A percentile compares a stretch with the other conserved stretches of the same genome.
These are phyloP conservation scores for Anaspis maculata DNA, from an alignment of 2,888 invertebrate species.

Conservation along the genomic window DNA sequence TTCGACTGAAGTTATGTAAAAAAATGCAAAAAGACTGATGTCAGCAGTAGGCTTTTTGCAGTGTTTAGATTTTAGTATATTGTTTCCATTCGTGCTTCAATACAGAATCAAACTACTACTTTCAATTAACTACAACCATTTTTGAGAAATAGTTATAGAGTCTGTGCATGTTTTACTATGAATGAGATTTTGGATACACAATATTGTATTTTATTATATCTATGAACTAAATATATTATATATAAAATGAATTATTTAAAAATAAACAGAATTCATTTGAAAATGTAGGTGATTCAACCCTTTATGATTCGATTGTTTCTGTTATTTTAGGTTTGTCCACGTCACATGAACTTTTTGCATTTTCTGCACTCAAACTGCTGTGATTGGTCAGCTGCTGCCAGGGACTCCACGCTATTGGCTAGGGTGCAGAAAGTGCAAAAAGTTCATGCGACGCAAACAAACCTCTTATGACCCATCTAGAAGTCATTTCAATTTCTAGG, in stretches of 20 bases:
- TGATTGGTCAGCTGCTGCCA: too few species aligned
- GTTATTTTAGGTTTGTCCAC: too few species aligned
- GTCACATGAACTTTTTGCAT: too few species aligned
- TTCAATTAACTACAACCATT: conserved; percentile 12
- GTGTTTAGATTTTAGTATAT: conserved; percentile 11
- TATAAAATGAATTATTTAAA: conserved; percentile 14
- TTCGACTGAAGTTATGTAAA: conserved; percentile 19
- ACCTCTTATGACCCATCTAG: too few species aligned
- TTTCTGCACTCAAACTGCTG: too few species aligned
- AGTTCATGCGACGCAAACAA: too few species aligned
- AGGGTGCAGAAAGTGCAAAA: too few species aligned
- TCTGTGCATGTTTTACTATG: conserved; percentile 21
- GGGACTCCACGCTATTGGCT: too few species aligned
- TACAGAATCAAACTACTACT: conserved; percentile 7
- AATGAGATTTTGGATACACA: conserved; percentile 25
- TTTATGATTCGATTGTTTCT: too few species aligned
- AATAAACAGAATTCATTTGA: background rate
- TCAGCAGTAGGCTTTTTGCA: conserved; percentile 31
- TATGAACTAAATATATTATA: conserved; percentile 27
- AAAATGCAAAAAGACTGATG: conserved; percentile 31
- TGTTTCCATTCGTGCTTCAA: conserved; percentile 6
- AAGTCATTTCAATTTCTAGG: too few species aligned
- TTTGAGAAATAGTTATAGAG: conserved; percentile 5
- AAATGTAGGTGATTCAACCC: too few species aligned
- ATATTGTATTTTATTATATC: conserved; percentile 26